Evolutionary conservation across 2,113 vertebrate species (phyloP).

Genomic region (Coturnix japonica): DNA sequence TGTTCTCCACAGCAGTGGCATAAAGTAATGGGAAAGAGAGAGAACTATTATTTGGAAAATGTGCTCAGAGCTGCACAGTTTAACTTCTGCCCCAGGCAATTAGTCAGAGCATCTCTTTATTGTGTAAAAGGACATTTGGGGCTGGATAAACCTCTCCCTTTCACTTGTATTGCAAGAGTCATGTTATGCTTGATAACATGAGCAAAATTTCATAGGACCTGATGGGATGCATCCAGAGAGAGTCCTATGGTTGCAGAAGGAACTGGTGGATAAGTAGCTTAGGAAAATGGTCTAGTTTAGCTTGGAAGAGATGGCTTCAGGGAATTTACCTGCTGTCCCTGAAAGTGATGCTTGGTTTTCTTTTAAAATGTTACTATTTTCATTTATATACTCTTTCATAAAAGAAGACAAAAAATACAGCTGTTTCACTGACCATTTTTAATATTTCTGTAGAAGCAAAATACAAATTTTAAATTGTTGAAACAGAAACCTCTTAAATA

Average conservation of each 20-base stretch:
- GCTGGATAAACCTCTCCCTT: conserved; percentile 66
- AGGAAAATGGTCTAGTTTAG: neutral
- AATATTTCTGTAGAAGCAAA: neutral
- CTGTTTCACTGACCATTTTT: neutral
- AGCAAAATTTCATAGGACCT: too few species aligned
- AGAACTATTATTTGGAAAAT: conserved; percentile 79
- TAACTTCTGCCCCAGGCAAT: conserved; percentile 39
- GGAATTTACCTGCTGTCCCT: neutral
- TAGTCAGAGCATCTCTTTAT: conserved; percentile 53
- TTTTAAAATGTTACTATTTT: neutral
- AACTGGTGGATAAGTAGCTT: too few species aligned
- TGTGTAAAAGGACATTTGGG: neutral
- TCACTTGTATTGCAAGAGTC: conserved; percentile 75
- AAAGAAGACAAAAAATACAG: neutral
- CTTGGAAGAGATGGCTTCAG: neutral
- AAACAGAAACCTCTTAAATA: neutral
- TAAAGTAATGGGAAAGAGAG: conserved; percentile 78
- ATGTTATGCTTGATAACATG: conserved; percentile 67
- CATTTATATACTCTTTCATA: neutral
- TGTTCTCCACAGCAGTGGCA: conserved; percentile 70
- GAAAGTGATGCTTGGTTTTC: neutral
- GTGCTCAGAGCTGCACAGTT: conserved; percentile 41
- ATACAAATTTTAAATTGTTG: neutral
- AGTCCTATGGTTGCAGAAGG: too few species aligned
- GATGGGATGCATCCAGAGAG: too few species aligned